Evolutionary conservation across 1,140 invertebrate genomes (phyloP).

Genomic region (Orchesella cincta): DNA sequence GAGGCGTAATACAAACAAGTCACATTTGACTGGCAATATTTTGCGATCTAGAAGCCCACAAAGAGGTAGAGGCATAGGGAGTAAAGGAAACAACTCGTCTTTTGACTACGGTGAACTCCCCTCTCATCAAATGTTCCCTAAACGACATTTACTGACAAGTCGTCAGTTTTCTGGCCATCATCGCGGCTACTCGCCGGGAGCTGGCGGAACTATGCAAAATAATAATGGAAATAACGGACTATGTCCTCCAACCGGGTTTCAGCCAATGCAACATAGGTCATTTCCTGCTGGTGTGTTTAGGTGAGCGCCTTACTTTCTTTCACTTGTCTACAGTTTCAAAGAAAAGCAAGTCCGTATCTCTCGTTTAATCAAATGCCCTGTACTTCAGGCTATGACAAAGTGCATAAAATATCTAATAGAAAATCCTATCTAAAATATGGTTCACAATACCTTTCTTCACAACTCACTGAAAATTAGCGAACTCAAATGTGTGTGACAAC

Average conservation of each 20-base stretch:
- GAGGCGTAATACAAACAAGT: not conserved
- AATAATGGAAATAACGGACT: conserved; percentile 17
- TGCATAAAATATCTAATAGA: not conserved
- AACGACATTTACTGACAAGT: conserved; percentile 46
- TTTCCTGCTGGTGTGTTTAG: conserved; percentile 48
- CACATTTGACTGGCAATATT: not conserved
- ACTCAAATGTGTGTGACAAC: not conserved
- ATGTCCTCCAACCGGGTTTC: conserved; percentile 18
- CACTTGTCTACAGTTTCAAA: not conserved
- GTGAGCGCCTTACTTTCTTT: conserved; percentile 31
- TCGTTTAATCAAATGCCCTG: not conserved
- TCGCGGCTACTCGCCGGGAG: conserved; percentile 4
- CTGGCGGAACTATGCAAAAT: conserved; percentile 30
- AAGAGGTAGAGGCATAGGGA: not conserved
- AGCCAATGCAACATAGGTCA: conserved; percentile 41
- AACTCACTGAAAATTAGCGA: not conserved
- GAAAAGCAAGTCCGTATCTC: not conserved
- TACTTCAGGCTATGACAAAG: no score
- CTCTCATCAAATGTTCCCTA: conserved; percentile 50
- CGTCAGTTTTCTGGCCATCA: conserved; percentile 41
- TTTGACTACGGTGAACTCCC: conserved; percentile 50
- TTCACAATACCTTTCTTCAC: not conserved
- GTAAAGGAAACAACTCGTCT: conserved; percentile 39
- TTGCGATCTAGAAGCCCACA: conserved; percentile 15
- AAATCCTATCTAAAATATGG: not conserved